These are phyloP conservation scores for Parazoanthus swiftii DNA, from an alignment of 92 coral and sea anemone genomes.

Conservation along the genomic window DNA sequence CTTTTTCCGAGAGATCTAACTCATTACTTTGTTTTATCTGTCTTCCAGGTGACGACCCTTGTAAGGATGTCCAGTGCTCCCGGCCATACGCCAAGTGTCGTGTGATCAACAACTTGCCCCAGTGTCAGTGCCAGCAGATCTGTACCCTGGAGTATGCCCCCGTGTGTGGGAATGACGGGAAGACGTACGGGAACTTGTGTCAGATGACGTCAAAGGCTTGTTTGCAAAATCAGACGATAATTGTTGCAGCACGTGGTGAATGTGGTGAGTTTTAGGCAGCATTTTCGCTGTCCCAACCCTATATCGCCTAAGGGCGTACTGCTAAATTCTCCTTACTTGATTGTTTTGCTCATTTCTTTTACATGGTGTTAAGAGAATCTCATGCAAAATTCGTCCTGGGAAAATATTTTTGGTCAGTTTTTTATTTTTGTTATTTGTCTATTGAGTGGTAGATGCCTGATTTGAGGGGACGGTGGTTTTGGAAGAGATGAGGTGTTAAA, in stretches of 20 bases:
- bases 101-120: slow-evolving; percentile 5
- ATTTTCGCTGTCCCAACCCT: neutral
- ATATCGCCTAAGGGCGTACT: neutral
- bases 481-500: no score
- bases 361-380: no score
- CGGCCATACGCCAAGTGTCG: slow-evolving; percentile 24
- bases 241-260: slow-evolving; percentile 20
- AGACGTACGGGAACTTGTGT: slow-evolving; percentile 26
- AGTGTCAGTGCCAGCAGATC: slow-evolving; percentile 1
- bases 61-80: neutral
- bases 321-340: neutral
- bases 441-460: no score
- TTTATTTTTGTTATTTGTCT: no score
- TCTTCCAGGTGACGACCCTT: neutral
- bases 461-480: no score
- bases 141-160: slow-evolving; percentile 9
- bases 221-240: slow-evolving; percentile 17
- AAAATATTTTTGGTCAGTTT: neutral
- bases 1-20: neutral
- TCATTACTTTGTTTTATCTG: no score
- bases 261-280: slow-evolving; percentile 8
- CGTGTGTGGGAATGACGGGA: slow-evolving; percentile 35
- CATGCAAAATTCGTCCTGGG: no score
- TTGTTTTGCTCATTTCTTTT: no score
- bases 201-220: slow-evolving; percentile 17